Percentiles rank a stretch among this genome's conserved stretches.
phyloP scores from a whole-genome alignment of 2,113 vertebrate species.

The Damaliscus lunatus region DNA sequence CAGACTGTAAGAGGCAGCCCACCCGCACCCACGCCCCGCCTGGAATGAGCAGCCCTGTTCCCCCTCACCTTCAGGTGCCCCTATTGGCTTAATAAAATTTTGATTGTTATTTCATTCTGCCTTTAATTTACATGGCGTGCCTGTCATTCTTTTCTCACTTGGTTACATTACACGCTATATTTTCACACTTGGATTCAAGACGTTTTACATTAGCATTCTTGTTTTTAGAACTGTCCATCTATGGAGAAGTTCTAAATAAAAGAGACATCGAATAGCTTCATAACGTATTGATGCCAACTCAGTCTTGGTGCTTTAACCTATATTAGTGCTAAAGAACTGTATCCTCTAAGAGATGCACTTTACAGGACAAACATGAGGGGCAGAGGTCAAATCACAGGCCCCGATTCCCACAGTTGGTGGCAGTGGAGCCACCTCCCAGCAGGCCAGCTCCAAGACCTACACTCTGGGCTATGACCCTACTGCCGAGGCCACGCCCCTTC shows the following conservation, averaged over 20 bases:
- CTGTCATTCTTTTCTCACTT: neutral
- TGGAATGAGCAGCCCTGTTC: neutral
- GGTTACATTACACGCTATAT: neutral
- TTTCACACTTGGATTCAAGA: neutral
- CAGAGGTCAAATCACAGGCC: neutral
- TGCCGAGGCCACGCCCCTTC: neutral
- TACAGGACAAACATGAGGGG: neutral
- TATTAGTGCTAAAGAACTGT: neutral
- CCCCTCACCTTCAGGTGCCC: neutral
- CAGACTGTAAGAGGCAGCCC: neutral
- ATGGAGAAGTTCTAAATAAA: neutral
- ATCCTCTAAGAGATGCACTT: neutral
- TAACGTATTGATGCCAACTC: neutral
- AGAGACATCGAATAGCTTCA: neutral
- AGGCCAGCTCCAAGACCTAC: too few relatives aligned
- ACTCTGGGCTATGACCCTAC: neutral
- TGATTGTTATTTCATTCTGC: neutral
- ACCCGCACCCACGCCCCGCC: rapidly evolving
- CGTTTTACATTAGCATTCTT: neutral
- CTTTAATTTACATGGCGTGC: neutral
- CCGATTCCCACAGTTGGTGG: neutral
- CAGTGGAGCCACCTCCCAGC: rapidly evolving
- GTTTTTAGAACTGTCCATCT: neutral
- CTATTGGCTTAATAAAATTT: neutral
- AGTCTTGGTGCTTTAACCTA: neutral